Base-by-base conservation (phyloP, 2,797 vertebrate genomes). In the Rhinoraja longicauda region DNA sequence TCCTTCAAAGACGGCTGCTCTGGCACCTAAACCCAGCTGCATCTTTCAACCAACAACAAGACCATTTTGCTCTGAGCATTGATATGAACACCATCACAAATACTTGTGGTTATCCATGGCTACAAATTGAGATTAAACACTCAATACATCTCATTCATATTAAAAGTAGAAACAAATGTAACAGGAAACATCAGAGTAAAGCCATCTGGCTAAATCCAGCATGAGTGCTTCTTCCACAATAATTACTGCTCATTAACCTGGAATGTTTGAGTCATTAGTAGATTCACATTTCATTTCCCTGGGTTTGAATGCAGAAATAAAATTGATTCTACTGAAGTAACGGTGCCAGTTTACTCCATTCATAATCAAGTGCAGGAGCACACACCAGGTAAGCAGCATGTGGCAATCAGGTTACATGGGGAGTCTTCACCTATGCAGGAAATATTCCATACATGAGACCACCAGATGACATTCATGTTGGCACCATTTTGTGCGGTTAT, bases 61-160 rank as follows among this genome's bases (percentile, higher is more conserved):
- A 36, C 15, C 26, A n/a, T 84, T 32, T 59, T 84, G 53, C 5
- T 57, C 12, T 84, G 75, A n/a, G 75, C n/a, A 57, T 84, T 57
- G 4, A 59, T 62, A 59, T n/a, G 13, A 84, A 59, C 81, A 59
- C 26, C 26, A n/a, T 57, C 26, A 84, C 82, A 84, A 84, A 53
- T 17, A 57, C 13, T 57, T 84, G 57, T 62, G n/a, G 81, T 59
- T 84, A 59, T 84, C 81, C 81, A 59, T 84, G 81, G 57, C 13
- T 57, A 62, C 81, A 59, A 84, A 59, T 84, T 84, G 53, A 84
- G 81, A n/a, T 84, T 12, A 84, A 84, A 57, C 81, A 59, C 53
- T 84, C 53, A 84, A 67, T 62, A 84, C 53, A 84, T 59, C 15
- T 84, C 81, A 84, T 84, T 84, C 57, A 59, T 84, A 84, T 84